These are phyloP conservation scores for Thunnus maccoyii DNA, from an alignment of 2,113 vertebrate species.

Conservation along the genomic window DNA sequence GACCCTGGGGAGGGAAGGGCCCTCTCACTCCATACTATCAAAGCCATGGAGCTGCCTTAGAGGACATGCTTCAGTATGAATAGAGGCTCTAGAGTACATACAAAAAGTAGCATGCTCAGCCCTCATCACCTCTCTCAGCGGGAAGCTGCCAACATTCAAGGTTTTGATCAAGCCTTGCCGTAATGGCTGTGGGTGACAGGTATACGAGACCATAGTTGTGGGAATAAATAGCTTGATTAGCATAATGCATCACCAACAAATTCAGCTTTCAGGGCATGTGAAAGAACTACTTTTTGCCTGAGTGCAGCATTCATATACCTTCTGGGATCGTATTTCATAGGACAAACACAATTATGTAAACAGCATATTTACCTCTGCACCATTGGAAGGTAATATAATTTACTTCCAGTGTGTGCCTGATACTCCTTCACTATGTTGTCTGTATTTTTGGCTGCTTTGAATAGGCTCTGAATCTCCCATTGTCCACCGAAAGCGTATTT, in stretches of 20 bases:
- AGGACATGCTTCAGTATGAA: slow-evolving; percentile 79
- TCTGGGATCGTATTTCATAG: slow-evolving; percentile 60
- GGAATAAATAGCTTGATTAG: slow-evolving; percentile 79
- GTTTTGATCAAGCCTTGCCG: slow-evolving; percentile 80
- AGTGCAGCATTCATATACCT: slow-evolving; percentile 52
- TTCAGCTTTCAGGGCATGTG: slow-evolving; percentile 49
- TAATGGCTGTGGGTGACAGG: slow-evolving; percentile 79
- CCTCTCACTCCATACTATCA: slow-evolving; percentile 80
- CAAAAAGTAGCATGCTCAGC: slow-evolving; percentile 79
- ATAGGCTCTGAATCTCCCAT: slow-evolving; percentile 47
- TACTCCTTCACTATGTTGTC: slow-evolving; percentile 25
- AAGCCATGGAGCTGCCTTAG: slow-evolving; percentile 75
- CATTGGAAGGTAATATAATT: slow-evolving; percentile 58
- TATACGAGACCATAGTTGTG: slow-evolving; percentile 67
- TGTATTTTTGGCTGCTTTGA: slow-evolving; percentile 54
- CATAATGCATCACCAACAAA: slow-evolving; percentile 80
- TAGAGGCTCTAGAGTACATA: slow-evolving; percentile 69
- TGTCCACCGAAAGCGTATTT: slow-evolving; percentile 63
- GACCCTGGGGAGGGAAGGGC: slow-evolving; percentile 79
- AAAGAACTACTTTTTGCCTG: slow-evolving; percentile 56
- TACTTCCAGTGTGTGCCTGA: slow-evolving; percentile 30
- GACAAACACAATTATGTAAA: slow-evolving; percentile 75
- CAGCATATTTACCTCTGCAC: slow-evolving; percentile 66
- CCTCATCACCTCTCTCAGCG: slow-evolving; percentile 71
- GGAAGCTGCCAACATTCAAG: slow-evolving; percentile 75